Evolutionary conservation across 2,113 vertebrate species (phyloP).

Genomic region (Neogobius melanostomus): DNA sequence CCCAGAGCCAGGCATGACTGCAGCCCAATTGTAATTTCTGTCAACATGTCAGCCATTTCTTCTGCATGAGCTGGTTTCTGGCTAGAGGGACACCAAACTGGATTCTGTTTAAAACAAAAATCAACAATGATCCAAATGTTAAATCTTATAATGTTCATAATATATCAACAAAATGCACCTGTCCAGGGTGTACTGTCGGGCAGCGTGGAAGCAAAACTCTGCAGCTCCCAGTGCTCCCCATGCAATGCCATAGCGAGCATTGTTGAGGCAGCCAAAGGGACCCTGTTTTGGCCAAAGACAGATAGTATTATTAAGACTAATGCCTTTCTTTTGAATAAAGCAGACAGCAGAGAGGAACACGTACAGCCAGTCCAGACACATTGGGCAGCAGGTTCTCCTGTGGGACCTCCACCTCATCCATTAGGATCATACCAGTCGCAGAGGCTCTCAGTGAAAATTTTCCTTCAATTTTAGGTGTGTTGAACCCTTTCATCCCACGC

Average conservation of each 20-base stretch:
- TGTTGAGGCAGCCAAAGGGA: constrained; percentile 88
- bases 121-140: background rate
- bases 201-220: constrained; percentile 87
- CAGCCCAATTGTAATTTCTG: constrained; percentile 84
- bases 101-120: constrained; percentile 52
- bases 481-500: constrained; percentile 83
- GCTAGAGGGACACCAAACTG: constrained; percentile 89
- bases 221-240: constrained; percentile 91
- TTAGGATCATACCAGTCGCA: constrained; percentile 86
- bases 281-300: constrained; percentile 71
- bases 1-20: constrained; percentile 86
- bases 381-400: constrained; percentile 86
- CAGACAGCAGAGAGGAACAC: constrained; percentile 18
- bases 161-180: constrained; percentile 46
- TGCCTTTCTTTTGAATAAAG: background rate
- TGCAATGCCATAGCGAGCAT: constrained; percentile 86
- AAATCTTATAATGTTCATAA: background rate
- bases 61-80: constrained; percentile 90
- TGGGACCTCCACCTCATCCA: constrained; percentile 90
- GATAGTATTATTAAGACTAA: background rate
- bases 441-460: constrained; percentile 93
- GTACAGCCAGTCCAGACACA: constrained; percentile 80
- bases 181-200: constrained; percentile 74
- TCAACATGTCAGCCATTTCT: constrained; percentile 92
- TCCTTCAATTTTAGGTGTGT: constrained; percentile 87